Evolutionary conservation across 2,888 invertebrate species (phyloP).

Genomic region (Tinea semifulvella): DNA sequence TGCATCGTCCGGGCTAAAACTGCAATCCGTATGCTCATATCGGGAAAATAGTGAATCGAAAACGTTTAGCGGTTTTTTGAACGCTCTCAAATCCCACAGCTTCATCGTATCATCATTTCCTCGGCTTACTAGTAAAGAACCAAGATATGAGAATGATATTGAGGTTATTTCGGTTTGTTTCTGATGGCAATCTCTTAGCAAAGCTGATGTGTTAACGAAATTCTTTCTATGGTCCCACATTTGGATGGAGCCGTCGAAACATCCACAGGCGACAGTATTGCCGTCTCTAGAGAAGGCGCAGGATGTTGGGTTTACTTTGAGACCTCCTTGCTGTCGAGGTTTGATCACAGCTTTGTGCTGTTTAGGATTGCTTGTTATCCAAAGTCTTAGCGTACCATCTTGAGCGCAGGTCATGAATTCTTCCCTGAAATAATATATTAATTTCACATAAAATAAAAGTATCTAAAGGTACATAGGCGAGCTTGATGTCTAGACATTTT

Average conservation of each 20-base stretch:
- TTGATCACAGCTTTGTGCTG: slow-evolving; percentile 87
- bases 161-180: slow-evolving; percentile 83
- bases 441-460: no score
- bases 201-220: slow-evolving; percentile 85
- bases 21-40: slow-evolving; percentile 83
- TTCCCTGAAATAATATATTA: no score
- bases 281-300: slow-evolving; percentile 89
- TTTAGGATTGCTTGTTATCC: slow-evolving; percentile 84
- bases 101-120: slow-evolving; percentile 94
- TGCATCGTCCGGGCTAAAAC: slow-evolving; percentile 93
- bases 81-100: slow-evolving; percentile 90
- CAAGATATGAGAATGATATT: slow-evolving; percentile 89
- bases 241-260: slow-evolving; percentile 94
- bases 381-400: slow-evolving; percentile 92
- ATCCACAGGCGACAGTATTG: slow-evolving; percentile 88
- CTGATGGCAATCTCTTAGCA: slow-evolving; percentile 82
- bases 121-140: slow-evolving; percentile 78
- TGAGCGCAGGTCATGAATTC: slow-evolving; percentile 95
- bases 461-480: no score
- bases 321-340: slow-evolving; percentile 84
- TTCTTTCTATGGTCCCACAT: slow-evolving; percentile 96
- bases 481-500: no score
- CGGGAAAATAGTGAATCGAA: slow-evolving; percentile 79
- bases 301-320: slow-evolving; percentile 85
- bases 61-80: slow-evolving; percentile 79